Base-by-base conservation (phyloP, 2,888 invertebrate species). In the Lutraria lutraria region DNA sequence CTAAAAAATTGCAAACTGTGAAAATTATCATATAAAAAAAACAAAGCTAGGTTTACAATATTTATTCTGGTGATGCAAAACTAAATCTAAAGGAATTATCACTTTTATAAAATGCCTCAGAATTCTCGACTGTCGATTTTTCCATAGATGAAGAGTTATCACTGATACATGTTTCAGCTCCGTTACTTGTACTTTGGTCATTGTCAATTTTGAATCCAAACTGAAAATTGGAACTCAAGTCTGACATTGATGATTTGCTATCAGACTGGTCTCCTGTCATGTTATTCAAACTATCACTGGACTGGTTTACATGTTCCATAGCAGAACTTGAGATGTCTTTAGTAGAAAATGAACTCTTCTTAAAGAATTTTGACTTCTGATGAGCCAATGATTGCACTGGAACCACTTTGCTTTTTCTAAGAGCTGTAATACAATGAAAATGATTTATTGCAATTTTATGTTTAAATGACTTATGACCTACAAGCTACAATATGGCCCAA, bases 11-110 rank as follows among this genome's bases (percentile, higher is more conserved):
- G 8, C 8, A 2, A 43, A 43, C 43, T 43, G 8, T 43, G 43
- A 43, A 43, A n/a, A n/a, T n/a, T n/a, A n/a, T n/a, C n/a, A n/a
- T n/a, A n/a, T n/a, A n/a, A 56, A 56, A 3, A 63, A 63, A 10
- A 68, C 63, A 68, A 68, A 25, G 25, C 0, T 68, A 25, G 25
- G n/a, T 68, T 2, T 10, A 56, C n/a, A 68, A 68, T 31, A 76
- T 76, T 76, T 76, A 76, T 76, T 76, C 76, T 19, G 86, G 52
- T 54, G 31, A 29, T 34, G 81, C 60, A 88, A 93, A 93, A 87
- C 89, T 83, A 88, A 93, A 93, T 86, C 89, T 85, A 86, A 93
- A 93, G 34, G 86, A 81, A 87, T 93, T 93, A 68, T 92, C 90
- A 90, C 89, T 91, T 86, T 85, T 92, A 21, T 29, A n/a, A 86